Evolutionary conservation across 2,888 invertebrate species (phyloP), one percentile per base, ranked within the genome.

Genomic region (Salpingus planirostris): DNA sequence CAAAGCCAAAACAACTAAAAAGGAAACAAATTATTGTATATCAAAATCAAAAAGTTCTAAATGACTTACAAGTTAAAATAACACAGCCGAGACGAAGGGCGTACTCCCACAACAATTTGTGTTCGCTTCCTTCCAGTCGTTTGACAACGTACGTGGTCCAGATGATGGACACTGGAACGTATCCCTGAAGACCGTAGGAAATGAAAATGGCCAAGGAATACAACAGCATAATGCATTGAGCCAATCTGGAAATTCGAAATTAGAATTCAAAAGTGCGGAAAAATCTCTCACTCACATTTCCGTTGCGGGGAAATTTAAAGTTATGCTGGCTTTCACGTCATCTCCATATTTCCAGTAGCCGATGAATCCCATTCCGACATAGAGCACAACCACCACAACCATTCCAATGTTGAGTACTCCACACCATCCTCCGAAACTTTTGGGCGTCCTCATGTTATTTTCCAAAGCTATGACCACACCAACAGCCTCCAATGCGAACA

Each of bases 401-500:
- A 92, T 90, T 24, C 85, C 87, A 7, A 80, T 67, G 56, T 89
- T 90, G 2, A 92, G 68, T 2, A 89, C 87, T 2, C 92, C 91
- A 39, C 67, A 78, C 33, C 73, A 73, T 2, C 81, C 79, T 2
- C 78, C 77, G 62, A 92, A 90, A 27, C 77, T 73, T 52, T 78
- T 74, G 0, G 89, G 90, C 0, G 78, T 80, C 55, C 79, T 77
- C 90, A 93, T 91, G 55, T 86, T 86, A 62, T 89, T 91, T 63
- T 92, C 90, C 42, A 93, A 59, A 2, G 92, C 88, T 27, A 93
- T 77, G 22, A 92, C 86, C 64, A 87, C 85, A 29, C 86, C 86
- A 46, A 96, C 93, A 31, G 95, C 93, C 70, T 97, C 96, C 50
- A 97, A 76, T 0, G 97, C 90, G 61, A 93, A 97, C 27, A 97